A percentile compares a stretch with the other conserved stretches of the same genome.
These are phyloP conservation scores for Heliconius hewitsoni DNA, from an alignment of 1,140 invertebrate genomes.

Conservation along the genomic window DNA sequence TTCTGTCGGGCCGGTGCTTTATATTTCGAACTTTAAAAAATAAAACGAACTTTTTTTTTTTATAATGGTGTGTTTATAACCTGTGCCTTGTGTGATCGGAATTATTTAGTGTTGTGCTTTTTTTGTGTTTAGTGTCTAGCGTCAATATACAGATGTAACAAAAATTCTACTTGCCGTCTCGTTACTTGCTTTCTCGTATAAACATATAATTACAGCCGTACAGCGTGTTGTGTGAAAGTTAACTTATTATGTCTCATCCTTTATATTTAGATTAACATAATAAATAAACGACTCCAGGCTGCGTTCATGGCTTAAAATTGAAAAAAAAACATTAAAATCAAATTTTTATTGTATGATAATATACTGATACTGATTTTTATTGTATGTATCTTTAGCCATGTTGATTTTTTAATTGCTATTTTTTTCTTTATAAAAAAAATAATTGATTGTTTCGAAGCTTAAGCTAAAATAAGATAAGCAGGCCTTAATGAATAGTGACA, in stretches of 20 bases:
- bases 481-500: slow-evolving; percentile 41
- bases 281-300: neutral
- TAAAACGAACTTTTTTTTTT: slow-evolving; percentile 62
- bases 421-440: neutral
- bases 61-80: slow-evolving; percentile 61
- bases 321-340: neutral
- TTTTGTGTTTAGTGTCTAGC: slow-evolving; percentile 42
- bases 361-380: too few relatives aligned
- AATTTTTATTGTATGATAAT: neutral
- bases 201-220: slow-evolving; percentile 41
- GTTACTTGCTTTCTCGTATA: slow-evolving; percentile 59
- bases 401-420: neutral
- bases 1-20: slow-evolving; percentile 59
- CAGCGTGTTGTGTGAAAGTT: slow-evolving; percentile 48
- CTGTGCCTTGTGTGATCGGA: slow-evolving; percentile 56
- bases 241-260: slow-evolving; percentile 33
- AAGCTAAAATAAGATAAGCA: slow-evolving; percentile 34
- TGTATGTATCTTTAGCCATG: neutral
- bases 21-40: slow-evolving; percentile 64
- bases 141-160: slow-evolving; percentile 52
- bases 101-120: slow-evolving; percentile 47
- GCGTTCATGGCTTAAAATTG: neutral
- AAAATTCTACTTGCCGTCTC: slow-evolving; percentile 60
- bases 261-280: slow-evolving; percentile 24
- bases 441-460: neutral